Percentiles rank a stretch among this genome's conserved stretches.
phyloP scores from a whole-genome alignment of 2,113 vertebrate species.

The Halichoeres trimaculatus region DNA sequence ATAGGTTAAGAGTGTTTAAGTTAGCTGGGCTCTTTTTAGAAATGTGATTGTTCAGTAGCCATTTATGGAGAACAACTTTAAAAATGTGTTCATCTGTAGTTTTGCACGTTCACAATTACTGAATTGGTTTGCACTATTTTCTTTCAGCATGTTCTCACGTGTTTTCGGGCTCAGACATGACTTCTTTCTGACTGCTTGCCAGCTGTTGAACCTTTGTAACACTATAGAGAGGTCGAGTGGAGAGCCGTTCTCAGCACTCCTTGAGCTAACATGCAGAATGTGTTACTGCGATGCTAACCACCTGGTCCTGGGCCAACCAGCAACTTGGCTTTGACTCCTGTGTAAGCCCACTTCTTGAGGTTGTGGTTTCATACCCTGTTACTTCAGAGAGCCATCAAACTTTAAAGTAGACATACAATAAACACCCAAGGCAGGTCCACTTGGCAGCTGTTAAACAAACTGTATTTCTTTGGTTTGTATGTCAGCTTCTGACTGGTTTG shows the following conservation, averaged over 20 bases:
- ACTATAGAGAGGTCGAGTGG: conserved; percentile 56
- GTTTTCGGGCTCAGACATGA: conserved; percentile 11
- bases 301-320: conserved; percentile 67
- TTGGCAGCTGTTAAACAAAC: conserved; percentile 18
- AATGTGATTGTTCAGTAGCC: neutral
- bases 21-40: neutral
- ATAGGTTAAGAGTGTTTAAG: too few species aligned
- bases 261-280: conserved; percentile 73
- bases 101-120: neutral
- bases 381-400: conserved; percentile 59
- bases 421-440: conserved; percentile 50
- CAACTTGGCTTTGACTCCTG: conserved; percentile 50
- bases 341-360: conserved; percentile 62
- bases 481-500: conserved; percentile 8
- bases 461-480: conserved; percentile 19
- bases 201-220: conserved; percentile 57
- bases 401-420: conserved; percentile 72
- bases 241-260: conserved; percentile 62
- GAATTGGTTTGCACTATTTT: conserved; percentile 17
- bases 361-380: conserved; percentile 73
- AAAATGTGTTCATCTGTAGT: neutral
- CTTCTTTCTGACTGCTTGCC: neutral
- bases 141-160: conserved; percentile 41
- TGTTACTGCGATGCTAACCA: conserved; percentile 67
- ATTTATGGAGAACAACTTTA: neutral